A percentile compares a stretch with the other conserved stretches of the same genome.
Conservation (phyloP, 2,797 vertebrate genomes). For the Poeciliopsis presidionis region DNA sequence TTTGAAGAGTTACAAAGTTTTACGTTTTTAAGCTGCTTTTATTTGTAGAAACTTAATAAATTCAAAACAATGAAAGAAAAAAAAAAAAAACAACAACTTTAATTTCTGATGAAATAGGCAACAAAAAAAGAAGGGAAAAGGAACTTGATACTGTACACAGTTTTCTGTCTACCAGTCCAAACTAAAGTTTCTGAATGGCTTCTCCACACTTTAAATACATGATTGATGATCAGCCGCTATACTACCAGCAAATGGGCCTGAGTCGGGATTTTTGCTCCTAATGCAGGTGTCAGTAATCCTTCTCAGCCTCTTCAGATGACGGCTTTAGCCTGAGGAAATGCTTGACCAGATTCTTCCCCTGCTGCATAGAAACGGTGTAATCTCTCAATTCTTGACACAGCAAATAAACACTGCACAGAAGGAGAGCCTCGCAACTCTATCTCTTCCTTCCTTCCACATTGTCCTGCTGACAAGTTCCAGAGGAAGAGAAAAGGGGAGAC, state of each 20-base stretch:
- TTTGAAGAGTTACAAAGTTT: background rate
- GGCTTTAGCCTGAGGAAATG: constrained; percentile 80
- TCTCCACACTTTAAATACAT: constrained; percentile 65
- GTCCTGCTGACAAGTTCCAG: constrained; percentile 80
- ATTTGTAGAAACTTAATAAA: background rate
- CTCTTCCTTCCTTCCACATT: constrained; percentile 85
- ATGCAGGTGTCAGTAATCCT: constrained; percentile 81
- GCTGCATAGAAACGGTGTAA: constrained; percentile 81
- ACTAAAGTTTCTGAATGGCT: constrained; percentile 53
- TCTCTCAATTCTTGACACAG: constrained; percentile 88
- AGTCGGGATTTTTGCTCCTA: constrained; percentile 75
- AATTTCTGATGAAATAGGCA: background rate
- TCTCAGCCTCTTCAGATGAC: constrained; percentile 73
- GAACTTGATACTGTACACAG: constrained; percentile 30
- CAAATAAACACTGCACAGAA: constrained; percentile 85
- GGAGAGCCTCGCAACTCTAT: constrained; percentile 82
- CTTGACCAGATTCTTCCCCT: constrained; percentile 81
- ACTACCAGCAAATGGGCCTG: constrained; percentile 69
- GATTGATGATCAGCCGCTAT: constrained; percentile 75
- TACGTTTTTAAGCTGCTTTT: background rate
- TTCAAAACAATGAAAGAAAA: background rate
- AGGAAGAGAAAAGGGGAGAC: constrained; percentile 70
- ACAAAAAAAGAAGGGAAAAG: constrained; percentile 2
- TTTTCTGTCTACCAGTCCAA: constrained; percentile 39
- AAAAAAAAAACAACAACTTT: background rate